Conservation (phyloP, 2,797 vertebrate species). For the Aulostomus chinensis region DNA sequence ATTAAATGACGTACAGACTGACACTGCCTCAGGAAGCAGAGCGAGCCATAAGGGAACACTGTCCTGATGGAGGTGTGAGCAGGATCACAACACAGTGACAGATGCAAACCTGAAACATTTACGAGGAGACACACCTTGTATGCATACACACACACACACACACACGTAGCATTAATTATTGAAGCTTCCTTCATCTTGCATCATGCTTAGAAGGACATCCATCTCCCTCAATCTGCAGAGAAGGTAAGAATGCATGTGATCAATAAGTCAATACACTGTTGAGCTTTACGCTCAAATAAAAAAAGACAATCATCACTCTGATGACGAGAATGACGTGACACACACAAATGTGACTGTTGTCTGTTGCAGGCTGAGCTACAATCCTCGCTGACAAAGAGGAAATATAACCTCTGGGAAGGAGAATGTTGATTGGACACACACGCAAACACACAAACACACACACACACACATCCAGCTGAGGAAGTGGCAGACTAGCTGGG, state of each 20-base stretch:
- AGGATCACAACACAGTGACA: slow-evolving; percentile 18
- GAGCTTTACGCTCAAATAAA: background rate
- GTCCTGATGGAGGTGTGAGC: slow-evolving; percentile 26
- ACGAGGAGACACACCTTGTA: slow-evolving; percentile 24
- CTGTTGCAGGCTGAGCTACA: slow-evolving; percentile 21
- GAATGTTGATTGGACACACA: background rate
- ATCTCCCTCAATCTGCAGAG: slow-evolving; percentile 37
- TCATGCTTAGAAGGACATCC: slow-evolving; percentile 28
- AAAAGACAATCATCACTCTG: background rate
- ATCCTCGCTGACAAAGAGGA: slow-evolving; percentile 28
- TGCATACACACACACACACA: slow-evolving; percentile 1
- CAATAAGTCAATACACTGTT: slow-evolving; percentile 40
- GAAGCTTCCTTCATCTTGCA: slow-evolving; percentile 27
- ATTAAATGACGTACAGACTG: slow-evolving; percentile 38
- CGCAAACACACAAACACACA: slow-evolving; percentile 15
- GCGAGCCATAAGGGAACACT: slow-evolving; percentile 45
- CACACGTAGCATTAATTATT: slow-evolving; percentile 47
- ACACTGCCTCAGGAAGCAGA: slow-evolving; percentile 51
- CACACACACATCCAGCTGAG: slow-evolving; percentile 26
- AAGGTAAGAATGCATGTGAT: slow-evolving; percentile 48
- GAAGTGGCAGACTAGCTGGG: slow-evolving; percentile 49
- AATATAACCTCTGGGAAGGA: slow-evolving; percentile 26
- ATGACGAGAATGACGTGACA: background rate
- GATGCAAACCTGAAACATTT: slow-evolving; percentile 49
- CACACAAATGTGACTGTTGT: slow-evolving; percentile 30